Evolutionary conservation across 2,113 vertebrate genomes (phyloP), one percentile per base, ranked within the genome.

Genomic region (Semnornis frantzii): DNA sequence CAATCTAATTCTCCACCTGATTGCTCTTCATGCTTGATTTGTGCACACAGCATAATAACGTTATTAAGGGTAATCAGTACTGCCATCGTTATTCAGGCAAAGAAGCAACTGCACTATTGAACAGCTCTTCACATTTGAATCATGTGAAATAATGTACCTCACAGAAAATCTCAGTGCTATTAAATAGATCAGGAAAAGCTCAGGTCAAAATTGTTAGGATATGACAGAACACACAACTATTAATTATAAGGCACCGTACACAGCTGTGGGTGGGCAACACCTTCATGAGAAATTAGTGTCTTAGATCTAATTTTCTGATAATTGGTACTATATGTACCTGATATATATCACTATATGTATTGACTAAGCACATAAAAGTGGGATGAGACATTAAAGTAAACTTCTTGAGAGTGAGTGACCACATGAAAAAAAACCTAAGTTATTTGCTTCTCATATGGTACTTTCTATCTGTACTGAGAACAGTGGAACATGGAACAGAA

Each of bases 61-160:
- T 96, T 90, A 85, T 93, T 95, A 92, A 87, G 58, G 72, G 57
- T 93, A 90, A 94, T 97, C 93, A 91, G 93, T 81, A 86, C 60
- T 88, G 80, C 80, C 58, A 62, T 75, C 20, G 3, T 60, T 93
- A 89, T 50, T 85, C 62, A 71, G 72, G 71, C 69, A 85, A 46
- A 87, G 75, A 80, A 72, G 42, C 46, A 83, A 37, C 54, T 72
- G 50, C 28, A 27, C 75, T 77, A 28, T 3, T 63, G 74, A 92
- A 70, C 23, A 82, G 27, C 73, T 87, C 74, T 85, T 93, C 72
- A 62, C 48, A 76, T 33, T 75, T 82, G 82, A 83, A 39, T 83
- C 39, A 33, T 55, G 27, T 81, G 77, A 72, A 70, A 83, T 59
- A 90, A 50, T 33, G 55, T 3, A 83, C 10, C 21, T 69, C 33